Percentiles rank a stretch among this genome's conserved stretches.
These are phyloP conservation scores for Platynereis dumerilii DNA, from an alignment of 2,888 invertebrate species.

Conservation along the genomic window DNA sequence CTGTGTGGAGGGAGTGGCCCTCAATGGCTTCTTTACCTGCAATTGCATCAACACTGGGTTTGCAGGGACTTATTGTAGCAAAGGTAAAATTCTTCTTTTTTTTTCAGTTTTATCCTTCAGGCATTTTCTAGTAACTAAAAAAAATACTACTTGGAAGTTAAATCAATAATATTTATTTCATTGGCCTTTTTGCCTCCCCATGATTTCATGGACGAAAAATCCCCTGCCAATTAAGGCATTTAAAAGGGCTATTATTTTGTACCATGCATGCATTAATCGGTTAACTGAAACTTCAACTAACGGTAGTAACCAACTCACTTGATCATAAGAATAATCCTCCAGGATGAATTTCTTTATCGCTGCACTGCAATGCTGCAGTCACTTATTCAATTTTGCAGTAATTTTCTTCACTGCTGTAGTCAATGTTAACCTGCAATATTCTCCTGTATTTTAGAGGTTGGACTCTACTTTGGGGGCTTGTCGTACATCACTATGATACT, in stretches of 20 bases:
- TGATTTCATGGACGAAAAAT: background rate
- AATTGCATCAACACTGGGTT: conserved; percentile 18
- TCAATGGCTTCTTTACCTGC: conserved; percentile 14
- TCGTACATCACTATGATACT: conserved; percentile 1
- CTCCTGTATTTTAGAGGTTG: conserved; percentile 11
- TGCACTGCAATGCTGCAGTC: too few relatives aligned
- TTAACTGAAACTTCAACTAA: too few relatives aligned
- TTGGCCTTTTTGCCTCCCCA: background rate
- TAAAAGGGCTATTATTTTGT: background rate
- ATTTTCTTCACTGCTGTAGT: too few relatives aligned
- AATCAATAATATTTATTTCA: background rate
- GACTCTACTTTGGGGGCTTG: conserved; percentile 16
- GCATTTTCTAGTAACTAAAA: background rate
- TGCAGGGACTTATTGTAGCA: conserved; percentile 9
- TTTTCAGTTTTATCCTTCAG: background rate
- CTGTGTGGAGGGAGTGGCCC: conserved; percentile 17
- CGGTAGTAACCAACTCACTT: too few relatives aligned
- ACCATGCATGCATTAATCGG: too few relatives aligned
- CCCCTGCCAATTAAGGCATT: background rate
- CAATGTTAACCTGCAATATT: too few relatives aligned
- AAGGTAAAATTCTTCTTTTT: conserved; percentile 1
- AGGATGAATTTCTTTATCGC: too few relatives aligned
- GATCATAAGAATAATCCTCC: too few relatives aligned
- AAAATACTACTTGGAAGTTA: background rate
- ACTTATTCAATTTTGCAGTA: too few relatives aligned